Evolutionary conservation across 1,140 invertebrate genomes (phyloP).

Genomic region (Nasonia longicornis): DNA sequence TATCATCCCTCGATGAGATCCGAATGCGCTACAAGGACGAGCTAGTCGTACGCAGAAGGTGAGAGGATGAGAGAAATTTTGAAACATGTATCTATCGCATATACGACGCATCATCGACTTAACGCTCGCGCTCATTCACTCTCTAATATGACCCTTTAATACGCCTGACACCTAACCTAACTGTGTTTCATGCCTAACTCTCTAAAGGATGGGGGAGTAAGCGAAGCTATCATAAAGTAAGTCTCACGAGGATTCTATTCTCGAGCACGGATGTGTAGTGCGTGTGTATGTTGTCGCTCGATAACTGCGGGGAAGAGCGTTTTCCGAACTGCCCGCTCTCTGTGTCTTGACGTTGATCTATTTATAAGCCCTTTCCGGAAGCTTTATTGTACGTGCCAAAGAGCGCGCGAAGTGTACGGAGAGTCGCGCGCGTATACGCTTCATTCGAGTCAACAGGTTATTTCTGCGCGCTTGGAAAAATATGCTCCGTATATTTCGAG

Average conservation of each 20-base stretch:
- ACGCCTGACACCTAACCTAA: conserved; percentile 30
- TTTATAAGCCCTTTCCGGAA: not conserved
- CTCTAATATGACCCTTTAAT: not conserved
- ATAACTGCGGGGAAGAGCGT: not conserved
- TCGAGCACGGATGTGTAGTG: conserved; percentile 17
- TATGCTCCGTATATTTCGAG: not conserved
- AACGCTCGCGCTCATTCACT: not conserved
- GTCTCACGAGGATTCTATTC: conserved; percentile 43
- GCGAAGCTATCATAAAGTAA: conserved; percentile 49
- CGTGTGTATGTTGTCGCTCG: conserved; percentile 1
- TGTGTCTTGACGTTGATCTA: not conserved
- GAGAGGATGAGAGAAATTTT: conserved; percentile 7
- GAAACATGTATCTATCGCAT: conserved; percentile 20
- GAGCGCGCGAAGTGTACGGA: not conserved
- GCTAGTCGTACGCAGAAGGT: conserved; percentile 70
- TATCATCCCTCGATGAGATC: conserved; percentile 90
- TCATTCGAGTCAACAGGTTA: not conserved
- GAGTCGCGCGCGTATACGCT: not conserved
- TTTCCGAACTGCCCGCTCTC: too few relatives aligned
- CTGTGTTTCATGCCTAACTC: conserved; percentile 56
- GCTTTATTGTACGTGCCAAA: not conserved
- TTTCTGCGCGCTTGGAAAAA: not conserved
- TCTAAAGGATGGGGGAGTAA: conserved; percentile 55
- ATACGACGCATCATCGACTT: not conserved
- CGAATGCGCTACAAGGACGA: conserved; percentile 93